Percentiles rank a stretch among this genome's conserved stretches.
These are phyloP conservation scores for Galago senegalensis DNA, from an alignment of 2,797 vertebrate genomes.

Conservation along the genomic window DNA sequence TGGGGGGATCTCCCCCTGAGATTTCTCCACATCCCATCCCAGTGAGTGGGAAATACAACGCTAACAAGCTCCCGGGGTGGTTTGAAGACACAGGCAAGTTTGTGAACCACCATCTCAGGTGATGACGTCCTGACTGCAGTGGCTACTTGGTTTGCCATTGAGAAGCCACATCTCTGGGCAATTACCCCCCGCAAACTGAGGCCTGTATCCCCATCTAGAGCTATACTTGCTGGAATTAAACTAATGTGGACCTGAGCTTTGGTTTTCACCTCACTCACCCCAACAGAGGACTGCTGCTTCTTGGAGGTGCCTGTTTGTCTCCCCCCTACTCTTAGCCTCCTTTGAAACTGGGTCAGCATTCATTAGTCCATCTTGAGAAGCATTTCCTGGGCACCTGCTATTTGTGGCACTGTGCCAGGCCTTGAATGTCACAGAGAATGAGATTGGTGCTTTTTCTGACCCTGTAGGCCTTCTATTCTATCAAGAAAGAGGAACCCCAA, in stretches of 20 bases:
- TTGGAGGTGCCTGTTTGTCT: not conserved
- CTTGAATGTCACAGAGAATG: not conserved
- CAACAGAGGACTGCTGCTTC: not conserved
- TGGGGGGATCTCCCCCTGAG: not conserved
- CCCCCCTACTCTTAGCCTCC: not conserved
- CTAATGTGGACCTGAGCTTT: not conserved
- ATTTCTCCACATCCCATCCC: not conserved
- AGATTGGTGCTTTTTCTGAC: not conserved
- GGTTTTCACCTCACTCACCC: too few species aligned
- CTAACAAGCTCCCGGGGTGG: not conserved
- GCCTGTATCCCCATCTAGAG: not conserved
- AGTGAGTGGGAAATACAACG: not conserved
- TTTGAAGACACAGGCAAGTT: not conserved
- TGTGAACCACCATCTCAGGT: not conserved
- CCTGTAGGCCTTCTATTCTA: not conserved
- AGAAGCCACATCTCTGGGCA: not conserved
- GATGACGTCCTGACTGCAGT: not conserved
- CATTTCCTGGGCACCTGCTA: not conserved
- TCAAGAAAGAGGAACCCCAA: not conserved
- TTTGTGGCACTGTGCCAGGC: not conserved
- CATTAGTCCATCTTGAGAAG: not conserved
- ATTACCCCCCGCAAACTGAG: rapidly evolving
- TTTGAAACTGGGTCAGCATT: not conserved
- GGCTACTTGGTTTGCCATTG: not conserved
- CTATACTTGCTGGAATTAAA: not conserved